phyloP scores from a whole-genome alignment of 2,888 invertebrate genomes.

The Arrhopalites spinosus region DNA sequence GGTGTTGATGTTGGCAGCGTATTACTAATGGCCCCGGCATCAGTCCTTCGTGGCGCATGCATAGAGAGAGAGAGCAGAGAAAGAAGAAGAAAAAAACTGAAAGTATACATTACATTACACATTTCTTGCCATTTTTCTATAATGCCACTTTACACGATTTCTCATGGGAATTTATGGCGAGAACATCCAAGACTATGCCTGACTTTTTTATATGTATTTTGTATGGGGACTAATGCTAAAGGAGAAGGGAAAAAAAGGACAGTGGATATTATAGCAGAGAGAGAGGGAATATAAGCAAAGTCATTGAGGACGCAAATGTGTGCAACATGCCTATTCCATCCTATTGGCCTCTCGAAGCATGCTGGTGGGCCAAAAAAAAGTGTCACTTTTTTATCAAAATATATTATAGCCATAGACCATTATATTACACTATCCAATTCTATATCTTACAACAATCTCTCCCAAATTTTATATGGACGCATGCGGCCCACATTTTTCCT shows the following conservation, averaged over 20 bases:
- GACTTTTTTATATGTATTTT: background rate
- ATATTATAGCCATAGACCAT: too few species aligned
- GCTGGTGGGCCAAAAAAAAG: too few species aligned
- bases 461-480: too few species aligned
- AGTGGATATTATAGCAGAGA: background rate
- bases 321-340: too few species aligned
- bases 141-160: conserved; percentile 53
- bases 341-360: too few species aligned
- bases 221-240: background rate
- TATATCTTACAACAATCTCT: too few species aligned
- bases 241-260: background rate
- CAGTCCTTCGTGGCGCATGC: conserved; percentile 5
- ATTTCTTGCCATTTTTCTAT: conserved; percentile 49
- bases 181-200: background rate
- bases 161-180: conserved; percentile 50
- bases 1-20: background rate
- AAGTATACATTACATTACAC: conserved; percentile 19
- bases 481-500: too few species aligned
- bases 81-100: background rate
- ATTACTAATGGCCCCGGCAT: background rate
- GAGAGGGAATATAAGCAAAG: background rate
- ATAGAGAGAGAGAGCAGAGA: conserved; percentile 3
- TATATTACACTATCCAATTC: too few species aligned
- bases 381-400: too few species aligned
- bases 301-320: too few species aligned